Evolutionary conservation across 1,140 invertebrate genomes (phyloP), one percentile per base, ranked within the genome.

Genomic region (Achroia grisella): DNA sequence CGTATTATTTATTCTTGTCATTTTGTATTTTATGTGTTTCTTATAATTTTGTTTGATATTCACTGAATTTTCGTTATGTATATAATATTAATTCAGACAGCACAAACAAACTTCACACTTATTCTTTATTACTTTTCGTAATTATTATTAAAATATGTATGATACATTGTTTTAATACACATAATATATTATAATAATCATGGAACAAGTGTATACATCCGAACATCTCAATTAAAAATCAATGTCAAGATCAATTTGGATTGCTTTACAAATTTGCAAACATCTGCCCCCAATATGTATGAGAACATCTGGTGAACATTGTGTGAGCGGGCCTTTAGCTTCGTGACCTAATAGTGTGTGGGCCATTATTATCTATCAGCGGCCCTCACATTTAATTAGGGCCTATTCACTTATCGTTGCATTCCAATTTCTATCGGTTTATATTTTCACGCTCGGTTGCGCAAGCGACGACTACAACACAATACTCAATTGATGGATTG

Each of bases 391-490:
- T 67, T 71, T 74, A 77, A 74, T 72, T 72, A 74, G 66, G 34
- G 37, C 54, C 67, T 72, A 77, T 77, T 76, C 68, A 76, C 57
- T 70, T 71, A 69, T 73, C 70, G 54, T 59, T 65, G 49, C 62
- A 56, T 71, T 71, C 60, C 60, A 49, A 63, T 72, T 69, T 52
- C 56, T 48, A 66, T 71, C 65, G 57, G 57, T 60, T 67, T 68
- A 64, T 57, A 60, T 73, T 74, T 71, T 60, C 61, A 72, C 61
- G 69, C 42, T 64, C 39, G 52, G 43, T 6, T 65, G 56, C 54
- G 54, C 67, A 39, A 44, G 48, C 62, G 67, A 58, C 50, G 59
- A 57, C 54, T 51, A 37, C 40, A 35, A 49, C 51, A 62, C 55
- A 68, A 62, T 64, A 27, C 44, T 41, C 48, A 43, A 51, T 62